These are phyloP conservation scores for Morpho helenor DNA, from an alignment of 2,888 invertebrate genomes.

Conservation along the genomic window DNA sequence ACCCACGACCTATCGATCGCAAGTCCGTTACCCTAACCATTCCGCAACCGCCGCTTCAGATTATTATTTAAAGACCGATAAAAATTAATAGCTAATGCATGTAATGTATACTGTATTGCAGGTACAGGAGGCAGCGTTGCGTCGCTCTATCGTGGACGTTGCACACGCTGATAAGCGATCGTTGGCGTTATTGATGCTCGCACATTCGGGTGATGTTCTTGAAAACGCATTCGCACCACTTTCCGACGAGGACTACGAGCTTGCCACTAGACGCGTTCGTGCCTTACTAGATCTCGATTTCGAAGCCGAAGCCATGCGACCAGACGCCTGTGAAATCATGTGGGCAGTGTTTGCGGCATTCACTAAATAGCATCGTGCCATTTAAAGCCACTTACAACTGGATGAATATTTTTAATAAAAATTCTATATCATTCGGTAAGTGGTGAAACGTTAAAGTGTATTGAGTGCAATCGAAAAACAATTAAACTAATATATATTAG, in stretches of 20 bases:
- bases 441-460: constrained; percentile 23
- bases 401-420: constrained; percentile 7
- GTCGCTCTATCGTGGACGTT: constrained; percentile 98
- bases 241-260: constrained; percentile 97
- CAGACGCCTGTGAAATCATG: constrained; percentile 94
- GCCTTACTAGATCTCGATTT: constrained; percentile 97
- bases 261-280: constrained; percentile 98
- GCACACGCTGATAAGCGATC: constrained; percentile 98
- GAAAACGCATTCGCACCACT: constrained; percentile 99
- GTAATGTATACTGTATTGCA: constrained; percentile 41
- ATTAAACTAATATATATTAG: constrained; percentile 15
- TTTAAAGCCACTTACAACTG: constrained; percentile 10
- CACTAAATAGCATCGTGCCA: constrained; percentile 88
- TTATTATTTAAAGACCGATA: no score
- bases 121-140: constrained; percentile 98
- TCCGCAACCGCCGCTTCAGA: no score
- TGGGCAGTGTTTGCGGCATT: constrained; percentile 99
- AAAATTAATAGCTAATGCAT: no score
- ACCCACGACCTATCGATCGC: no score
- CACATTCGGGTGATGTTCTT: constrained; percentile 98
- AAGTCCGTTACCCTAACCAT: no score
- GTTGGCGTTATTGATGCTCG: constrained; percentile 94
- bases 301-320: constrained; percentile 96
- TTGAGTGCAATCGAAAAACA: constrained; percentile 22
- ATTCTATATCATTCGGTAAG: constrained; percentile 12